Evolutionary conservation across 2,113 vertebrate species (phyloP).

Genomic region (Lathamus discolor): DNA sequence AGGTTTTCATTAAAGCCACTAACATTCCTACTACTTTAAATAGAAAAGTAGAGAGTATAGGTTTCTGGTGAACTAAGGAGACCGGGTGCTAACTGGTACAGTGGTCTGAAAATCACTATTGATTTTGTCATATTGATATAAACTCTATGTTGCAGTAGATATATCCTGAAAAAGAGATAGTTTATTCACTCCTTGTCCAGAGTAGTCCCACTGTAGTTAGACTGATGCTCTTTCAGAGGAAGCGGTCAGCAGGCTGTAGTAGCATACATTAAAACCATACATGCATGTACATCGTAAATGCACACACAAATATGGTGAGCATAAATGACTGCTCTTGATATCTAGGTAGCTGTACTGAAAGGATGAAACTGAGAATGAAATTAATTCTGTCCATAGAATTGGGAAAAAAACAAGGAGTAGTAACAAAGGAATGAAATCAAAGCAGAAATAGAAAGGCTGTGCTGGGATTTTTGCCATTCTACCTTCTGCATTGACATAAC

Average conservation of each 20-base stretch:
- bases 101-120: neutral
- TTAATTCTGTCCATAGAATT: neutral
- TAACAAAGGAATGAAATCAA: neutral
- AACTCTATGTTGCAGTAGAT: neutral
- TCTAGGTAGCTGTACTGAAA: neutral
- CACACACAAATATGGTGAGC: neutral
- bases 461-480: neutral
- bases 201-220: neutral
- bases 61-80: neutral
- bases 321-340: neutral
- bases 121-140: neutral
- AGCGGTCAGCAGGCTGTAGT: neutral
- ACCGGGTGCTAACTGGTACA: neutral
- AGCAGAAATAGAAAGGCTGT: neutral
- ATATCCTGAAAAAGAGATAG: neutral
- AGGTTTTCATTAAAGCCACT: neutral
- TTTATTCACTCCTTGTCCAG: neutral
- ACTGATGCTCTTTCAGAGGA: neutral
- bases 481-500: neutral
- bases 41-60: neutral
- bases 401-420: neutral
- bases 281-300: fast-evolving
- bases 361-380: neutral
- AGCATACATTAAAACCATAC: neutral
- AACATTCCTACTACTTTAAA: neutral